phyloP scores from a whole-genome alignment of 2,888 invertebrate genomes.

The Nomada goodeniana region DNA sequence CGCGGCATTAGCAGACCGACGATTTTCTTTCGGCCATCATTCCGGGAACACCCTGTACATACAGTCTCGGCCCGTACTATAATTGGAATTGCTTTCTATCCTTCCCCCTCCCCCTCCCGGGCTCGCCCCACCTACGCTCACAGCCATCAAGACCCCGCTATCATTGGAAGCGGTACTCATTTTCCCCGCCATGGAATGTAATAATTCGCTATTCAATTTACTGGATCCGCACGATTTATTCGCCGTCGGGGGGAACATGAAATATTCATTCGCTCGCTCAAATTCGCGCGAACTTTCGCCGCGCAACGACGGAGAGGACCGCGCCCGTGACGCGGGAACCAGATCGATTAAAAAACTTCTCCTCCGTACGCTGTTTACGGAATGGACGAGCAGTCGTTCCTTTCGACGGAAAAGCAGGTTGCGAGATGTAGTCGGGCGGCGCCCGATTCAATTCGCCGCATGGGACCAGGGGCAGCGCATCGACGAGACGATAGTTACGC shows the following conservation, averaged over 20 bases:
- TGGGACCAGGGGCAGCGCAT: no score
- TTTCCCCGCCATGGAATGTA: conserved; percentile 54
- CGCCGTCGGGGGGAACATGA: conserved; percentile 32
- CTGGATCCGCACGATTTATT: conserved; percentile 54
- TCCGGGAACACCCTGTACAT: conserved; percentile 11
- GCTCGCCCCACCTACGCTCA: conserved; percentile 9
- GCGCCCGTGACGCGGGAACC: no score
- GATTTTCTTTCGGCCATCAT: conserved; percentile 9
- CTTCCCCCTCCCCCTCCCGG: conserved; percentile 31
- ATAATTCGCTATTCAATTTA: conserved; percentile 64
- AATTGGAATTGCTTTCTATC: conserved; percentile 63
- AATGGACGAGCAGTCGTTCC: not conserved
- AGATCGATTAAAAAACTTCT: conserved; percentile 30
- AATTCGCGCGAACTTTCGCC: conserved; percentile 26
- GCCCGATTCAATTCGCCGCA: no score
- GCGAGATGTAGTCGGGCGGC: no score
- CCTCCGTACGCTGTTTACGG: not conserved
- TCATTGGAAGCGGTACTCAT: conserved; percentile 59
- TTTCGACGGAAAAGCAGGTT: no score
- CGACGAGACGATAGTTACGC: not conserved
- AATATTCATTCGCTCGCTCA: conserved; percentile 49
- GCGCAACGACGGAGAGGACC: not conserved
- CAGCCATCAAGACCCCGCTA: not conserved
- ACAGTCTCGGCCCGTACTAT: conserved; percentile 43
- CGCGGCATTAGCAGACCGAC: not conserved